A percentile compares a stretch with the other conserved stretches of the same genome.
These are phyloP conservation scores for Cryptotis parvus DNA, from an alignment of 2,113 vertebrate genomes.

Conservation along the genomic window DNA sequence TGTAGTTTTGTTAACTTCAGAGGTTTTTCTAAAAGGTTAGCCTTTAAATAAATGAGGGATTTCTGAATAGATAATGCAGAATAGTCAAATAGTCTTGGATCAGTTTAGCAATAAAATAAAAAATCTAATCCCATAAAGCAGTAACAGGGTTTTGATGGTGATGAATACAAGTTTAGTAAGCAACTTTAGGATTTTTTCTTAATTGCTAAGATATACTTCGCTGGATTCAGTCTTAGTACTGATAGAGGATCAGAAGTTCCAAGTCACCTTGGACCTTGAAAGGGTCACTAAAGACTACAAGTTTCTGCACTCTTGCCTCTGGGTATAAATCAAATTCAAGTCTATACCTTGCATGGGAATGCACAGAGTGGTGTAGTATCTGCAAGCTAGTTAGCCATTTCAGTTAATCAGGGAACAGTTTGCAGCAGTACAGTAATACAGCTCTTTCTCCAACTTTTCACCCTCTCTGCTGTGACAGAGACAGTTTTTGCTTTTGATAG, in stretches of 20 bases:
- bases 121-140: not conserved
- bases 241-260: not conserved
- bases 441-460: conserved; percentile 7
- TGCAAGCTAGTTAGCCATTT: conserved; percentile 28
- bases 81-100: not conserved
- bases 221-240: not conserved
- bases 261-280: not conserved
- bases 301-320: rapidly evolving
- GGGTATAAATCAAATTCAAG: not conserved
- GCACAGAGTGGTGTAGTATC: not conserved
- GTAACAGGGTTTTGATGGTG: not conserved
- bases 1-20: conserved; percentile 11
- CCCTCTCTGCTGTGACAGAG: not conserved
- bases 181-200: not conserved
- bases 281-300: not conserved
- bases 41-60: not conserved
- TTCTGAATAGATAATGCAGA: conserved; percentile 11
- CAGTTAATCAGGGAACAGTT: conserved; percentile 38
- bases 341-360: not conserved
- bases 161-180: not conserved
- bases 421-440: not conserved
- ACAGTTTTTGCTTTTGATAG: conserved; percentile 38
- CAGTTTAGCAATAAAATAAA: not conserved
- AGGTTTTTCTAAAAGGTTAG: not conserved
- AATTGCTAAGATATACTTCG: not conserved